Evolutionary conservation across 2,797 vertebrate species (phyloP).

Genomic region (Sphenopsis melanotis): DNA sequence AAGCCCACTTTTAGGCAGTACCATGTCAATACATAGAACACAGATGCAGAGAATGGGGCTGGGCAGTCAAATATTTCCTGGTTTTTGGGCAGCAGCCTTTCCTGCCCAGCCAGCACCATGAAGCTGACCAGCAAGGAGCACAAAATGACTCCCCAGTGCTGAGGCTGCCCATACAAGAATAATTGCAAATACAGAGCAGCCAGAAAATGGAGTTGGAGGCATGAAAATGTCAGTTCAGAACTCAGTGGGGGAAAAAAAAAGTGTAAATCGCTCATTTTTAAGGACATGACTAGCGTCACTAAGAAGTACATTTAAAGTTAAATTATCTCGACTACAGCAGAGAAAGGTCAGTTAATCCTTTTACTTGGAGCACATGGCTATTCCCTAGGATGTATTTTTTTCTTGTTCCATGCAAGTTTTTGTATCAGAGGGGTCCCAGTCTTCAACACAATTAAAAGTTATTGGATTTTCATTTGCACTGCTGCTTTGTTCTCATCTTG

Average conservation of each 20-base stretch:
- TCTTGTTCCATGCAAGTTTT: neutral
- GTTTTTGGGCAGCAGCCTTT: neutral
- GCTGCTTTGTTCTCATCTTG: neutral
- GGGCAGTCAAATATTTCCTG: neutral
- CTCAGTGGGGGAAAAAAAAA: neutral
- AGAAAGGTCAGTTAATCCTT: neutral
- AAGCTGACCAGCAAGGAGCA: neutral
- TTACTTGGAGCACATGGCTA: neutral
- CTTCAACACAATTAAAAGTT: constrained; percentile 1
- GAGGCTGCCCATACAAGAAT: neutral
- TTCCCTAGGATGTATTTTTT: neutral
- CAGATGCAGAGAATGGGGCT: accelerated
- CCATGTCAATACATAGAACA: neutral
- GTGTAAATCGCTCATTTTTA: neutral
- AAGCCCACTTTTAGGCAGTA: neutral
- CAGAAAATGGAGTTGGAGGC: neutral
- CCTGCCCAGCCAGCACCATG: neutral
- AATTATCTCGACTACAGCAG: neutral
- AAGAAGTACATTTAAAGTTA: neutral
- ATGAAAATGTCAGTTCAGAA: neutral
- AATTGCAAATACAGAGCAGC: neutral
- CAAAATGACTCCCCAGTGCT: accelerated
- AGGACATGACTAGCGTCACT: neutral
- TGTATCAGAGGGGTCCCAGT: neutral
- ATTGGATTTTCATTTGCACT: neutral